Evolutionary conservation across 2,888 invertebrate species (phyloP).

Genomic region (Drosophila niveifrons): DNA sequence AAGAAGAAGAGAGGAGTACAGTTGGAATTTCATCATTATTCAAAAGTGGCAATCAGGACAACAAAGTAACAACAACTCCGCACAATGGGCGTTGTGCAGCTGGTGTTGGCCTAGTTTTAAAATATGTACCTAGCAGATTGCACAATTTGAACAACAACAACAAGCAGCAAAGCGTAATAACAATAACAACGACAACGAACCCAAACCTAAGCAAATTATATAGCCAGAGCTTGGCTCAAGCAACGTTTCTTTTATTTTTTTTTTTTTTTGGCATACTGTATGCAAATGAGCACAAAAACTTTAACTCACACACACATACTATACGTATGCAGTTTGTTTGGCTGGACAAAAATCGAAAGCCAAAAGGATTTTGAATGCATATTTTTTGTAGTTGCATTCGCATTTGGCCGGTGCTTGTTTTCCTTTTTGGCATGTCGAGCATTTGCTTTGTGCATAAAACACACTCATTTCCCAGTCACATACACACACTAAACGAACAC

Average conservation of each 20-base stretch:
- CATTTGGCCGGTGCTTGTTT: slow-evolving; percentile 37
- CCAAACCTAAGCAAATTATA: slow-evolving; percentile 42
- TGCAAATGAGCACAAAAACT: slow-evolving; percentile 62
- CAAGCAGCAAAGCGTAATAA: slow-evolving; percentile 43
- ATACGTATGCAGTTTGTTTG: slow-evolving; percentile 8
- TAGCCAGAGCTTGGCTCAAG: slow-evolving; percentile 35
- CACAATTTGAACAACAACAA: slow-evolving; percentile 39
- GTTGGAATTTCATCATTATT: slow-evolving; percentile 71
- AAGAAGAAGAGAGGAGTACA: neutral
- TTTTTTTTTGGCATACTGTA: slow-evolving; percentile 50
- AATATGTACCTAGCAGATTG: slow-evolving; percentile 49
- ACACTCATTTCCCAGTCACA: slow-evolving; percentile 29
- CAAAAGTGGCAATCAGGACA: slow-evolving; percentile 46
- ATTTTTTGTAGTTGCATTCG: slow-evolving; percentile 68
- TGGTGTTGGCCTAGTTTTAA: slow-evolving; percentile 72
- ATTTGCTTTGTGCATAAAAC: slow-evolving; percentile 64
- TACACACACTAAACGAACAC: neutral
- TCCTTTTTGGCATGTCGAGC: slow-evolving; percentile 38
- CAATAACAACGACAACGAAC: slow-evolving; percentile 23
- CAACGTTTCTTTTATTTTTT: slow-evolving; percentile 33
- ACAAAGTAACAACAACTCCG: neutral
- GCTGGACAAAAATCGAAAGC: slow-evolving; percentile 47
- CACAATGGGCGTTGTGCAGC: slow-evolving; percentile 38
- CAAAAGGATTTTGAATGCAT: slow-evolving; percentile 55
- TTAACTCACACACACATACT: slow-evolving; percentile 4